Base-by-base conservation (phyloP, 2,888 invertebrate species). In the Erynnis tages region DNA sequence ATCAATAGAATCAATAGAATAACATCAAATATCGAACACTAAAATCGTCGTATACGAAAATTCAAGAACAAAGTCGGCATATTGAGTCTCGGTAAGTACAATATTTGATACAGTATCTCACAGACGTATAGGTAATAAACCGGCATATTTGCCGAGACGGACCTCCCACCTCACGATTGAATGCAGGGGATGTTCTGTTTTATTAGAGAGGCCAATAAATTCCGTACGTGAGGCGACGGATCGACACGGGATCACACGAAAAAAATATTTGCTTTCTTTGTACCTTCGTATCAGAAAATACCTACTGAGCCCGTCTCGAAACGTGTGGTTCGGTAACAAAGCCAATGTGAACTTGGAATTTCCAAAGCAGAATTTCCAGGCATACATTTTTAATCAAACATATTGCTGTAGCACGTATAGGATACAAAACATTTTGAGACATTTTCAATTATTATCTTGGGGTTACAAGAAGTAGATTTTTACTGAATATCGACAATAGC, bases 191-290 rank as follows among this genome's bases (percentile, higher is more conserved):
- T 80, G 80, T 83, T 79, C 77, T 79, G 78, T 79, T 82, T 82
- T 83, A 85, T 83, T 83, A 80, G 75, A 69, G 70, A 71, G 69
- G 72, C 77, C 76, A 79, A 83, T 84, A 85, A 85, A 85, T 83
- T 76, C 67, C 41, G 81, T 76, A 84, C 85, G 85, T 86, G 85
- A 72, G 69, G 60, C 71, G 64, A 62, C 71, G 68, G 71, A 71
- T 75, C 73, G 35, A 43, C 50, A 69, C 67, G 69, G 60, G 65
- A 69, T 69, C 70, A 70, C 65, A 67, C 58, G 67, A 71, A 75
- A 72, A 35, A 74, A 71, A 72, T 66, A 66, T 68, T 64, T 48
- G 62, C 64, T 61, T 60, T 57, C 57, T 58, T 57, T 46, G 25
- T 38, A 23, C 47, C 29, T 47, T 27, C 29, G 13, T 17, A 48